Base-by-base conservation (phyloP, 2,888 invertebrate genomes). In the Nomada lathburiana region DNA sequence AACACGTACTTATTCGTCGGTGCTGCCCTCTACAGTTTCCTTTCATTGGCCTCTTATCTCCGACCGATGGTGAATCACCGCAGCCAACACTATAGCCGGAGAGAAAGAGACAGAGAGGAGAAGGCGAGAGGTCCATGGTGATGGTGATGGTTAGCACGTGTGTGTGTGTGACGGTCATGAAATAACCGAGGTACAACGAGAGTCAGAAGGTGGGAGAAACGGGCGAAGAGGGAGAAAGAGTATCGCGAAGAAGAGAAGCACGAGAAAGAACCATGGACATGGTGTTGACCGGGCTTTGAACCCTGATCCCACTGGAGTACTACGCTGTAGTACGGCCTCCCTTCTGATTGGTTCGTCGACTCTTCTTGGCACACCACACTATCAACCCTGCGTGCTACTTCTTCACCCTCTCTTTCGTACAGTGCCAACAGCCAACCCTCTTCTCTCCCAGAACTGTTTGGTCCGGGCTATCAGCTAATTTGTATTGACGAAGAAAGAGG, bases 251-350 rank as follows among this genome's bases (percentile, higher is more conserved):
- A 70, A 26, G 70, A 75, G 42, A 76, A 44, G 72, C 29, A 80
- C 80, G 80, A 86, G 86, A 88, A 80, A 76, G 86, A 83, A 76
- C 80, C 86, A 83, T 74, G 83, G 87, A 78, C 88, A 86, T 88
- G 90, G 86, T 89, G 90, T 90, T 91, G 91, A 90, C 91, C 91
- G 92, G 92, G 90, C 92, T 92, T 91, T 92, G 92, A 92, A 91
- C 92, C 88, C 90, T 88, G 89, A 85, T 90, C 87, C 82, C 90
- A 87, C 84, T 86, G 86, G 89, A 90, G 90, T 91, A 91, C 91
- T 91, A 91, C 90, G 88, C 71, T 88, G 90, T 89, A 88, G 86
- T 89, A 91, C 86, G 85, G 84, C 84, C 82, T 80, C 74, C 74
- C 80, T 70, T 57, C 80, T 80, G 89, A 88, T 87, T 86, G 88